A percentile compares a stretch with the other conserved stretches of the same genome.
These are phyloP conservation scores for Brevipalpus yothersi DNA, from an alignment of 1,140 invertebrate genomes.

Conservation along the genomic window DNA sequence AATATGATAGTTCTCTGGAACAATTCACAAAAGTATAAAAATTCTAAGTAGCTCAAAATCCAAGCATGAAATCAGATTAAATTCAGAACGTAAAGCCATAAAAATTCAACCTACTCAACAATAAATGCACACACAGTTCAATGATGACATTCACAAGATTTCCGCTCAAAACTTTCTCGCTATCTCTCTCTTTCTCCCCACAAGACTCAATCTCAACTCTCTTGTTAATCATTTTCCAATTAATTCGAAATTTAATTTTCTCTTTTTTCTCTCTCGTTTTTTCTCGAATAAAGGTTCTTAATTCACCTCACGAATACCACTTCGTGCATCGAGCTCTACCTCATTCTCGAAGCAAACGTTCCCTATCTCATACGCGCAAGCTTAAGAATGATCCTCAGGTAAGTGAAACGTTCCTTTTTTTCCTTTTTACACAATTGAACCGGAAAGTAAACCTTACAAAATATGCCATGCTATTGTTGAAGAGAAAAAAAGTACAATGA, in stretches of 20 bases:
- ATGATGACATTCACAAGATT: neutral
- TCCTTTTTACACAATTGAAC: neutral
- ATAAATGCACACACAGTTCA: neutral
- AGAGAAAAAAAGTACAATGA: too few relatives aligned
- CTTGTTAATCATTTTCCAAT: neutral
- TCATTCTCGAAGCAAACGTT: constrained; percentile 52
- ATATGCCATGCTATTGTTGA: too few relatives aligned
- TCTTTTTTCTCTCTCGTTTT: neutral
- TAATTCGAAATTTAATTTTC: neutral
- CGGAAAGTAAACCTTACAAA: too few relatives aligned
- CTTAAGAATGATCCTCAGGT: constrained; percentile 75
- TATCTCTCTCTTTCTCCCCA: neutral
- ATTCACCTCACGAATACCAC: constrained; percentile 63
- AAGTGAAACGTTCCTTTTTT: constrained; percentile 23
- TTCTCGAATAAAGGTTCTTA: constrained; percentile 36
- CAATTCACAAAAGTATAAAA: too few relatives aligned
- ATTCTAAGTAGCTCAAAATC: too few relatives aligned
- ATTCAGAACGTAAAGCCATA: too few relatives aligned
- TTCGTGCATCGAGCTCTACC: constrained; percentile 66
- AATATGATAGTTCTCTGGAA: too few relatives aligned
- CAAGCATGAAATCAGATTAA: too few relatives aligned
- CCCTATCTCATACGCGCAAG: constrained; percentile 52
- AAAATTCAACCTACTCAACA: neutral
- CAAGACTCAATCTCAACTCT: neutral
- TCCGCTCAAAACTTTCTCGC: neutral